These are phyloP conservation scores for Haplochromis burtoni DNA, from an alignment of 2,113 vertebrate species.

Conservation along the genomic window DNA sequence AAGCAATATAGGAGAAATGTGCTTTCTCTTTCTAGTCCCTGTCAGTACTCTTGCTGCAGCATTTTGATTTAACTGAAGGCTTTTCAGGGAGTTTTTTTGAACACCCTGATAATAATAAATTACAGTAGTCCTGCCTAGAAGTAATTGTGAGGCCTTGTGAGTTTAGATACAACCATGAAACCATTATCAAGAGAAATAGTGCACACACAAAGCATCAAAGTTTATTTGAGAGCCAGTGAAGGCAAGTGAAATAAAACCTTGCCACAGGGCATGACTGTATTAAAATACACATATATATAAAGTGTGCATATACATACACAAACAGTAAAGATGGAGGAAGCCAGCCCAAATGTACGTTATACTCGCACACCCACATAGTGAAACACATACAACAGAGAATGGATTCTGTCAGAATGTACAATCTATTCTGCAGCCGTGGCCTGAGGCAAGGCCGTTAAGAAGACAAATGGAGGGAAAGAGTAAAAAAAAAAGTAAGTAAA, in stretches of 20 bases:
- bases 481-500: not conserved
- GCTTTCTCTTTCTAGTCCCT: not conserved
- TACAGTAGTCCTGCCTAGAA: not conserved
- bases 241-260: not conserved
- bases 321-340: not conserved
- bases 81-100: not conserved
- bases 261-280: conserved; percentile 6
- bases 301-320: not conserved
- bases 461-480: conserved; percentile 42
- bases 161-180: not conserved
- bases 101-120: not conserved
- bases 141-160: not conserved
- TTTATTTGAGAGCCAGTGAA: not conserved
- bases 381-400: not conserved
- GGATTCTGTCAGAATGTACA: conserved; percentile 6
- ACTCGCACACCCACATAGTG: not conserved
- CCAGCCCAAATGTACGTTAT: not conserved
- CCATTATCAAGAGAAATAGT: not conserved
- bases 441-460: conserved; percentile 47
- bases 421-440: conserved; percentile 45
- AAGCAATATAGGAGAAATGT: not conserved
- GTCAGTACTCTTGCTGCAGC: not conserved
- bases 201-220: not conserved
- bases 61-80: not conserved
- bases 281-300: not conserved